These are phyloP conservation scores for Nicator chloris DNA, from an alignment of 2,113 vertebrate genomes.

Conservation along the genomic window DNA sequence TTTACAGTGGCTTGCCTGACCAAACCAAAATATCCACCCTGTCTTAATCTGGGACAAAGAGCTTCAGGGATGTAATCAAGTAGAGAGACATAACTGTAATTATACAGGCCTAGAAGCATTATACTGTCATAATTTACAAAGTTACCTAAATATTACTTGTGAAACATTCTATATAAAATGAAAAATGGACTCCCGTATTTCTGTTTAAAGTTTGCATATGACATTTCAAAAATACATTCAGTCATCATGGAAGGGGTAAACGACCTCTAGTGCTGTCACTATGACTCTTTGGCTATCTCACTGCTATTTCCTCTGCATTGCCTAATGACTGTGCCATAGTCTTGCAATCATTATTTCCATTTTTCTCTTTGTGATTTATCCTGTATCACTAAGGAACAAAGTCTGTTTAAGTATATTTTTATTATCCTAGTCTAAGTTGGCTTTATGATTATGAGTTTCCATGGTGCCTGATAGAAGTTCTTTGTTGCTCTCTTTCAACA, in stretches of 20 bases:
- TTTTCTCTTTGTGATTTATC: conserved; percentile 48
- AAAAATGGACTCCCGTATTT: background rate
- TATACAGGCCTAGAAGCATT: background rate
- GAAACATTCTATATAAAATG: background rate
- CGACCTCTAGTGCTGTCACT: background rate
- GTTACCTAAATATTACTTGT: background rate
- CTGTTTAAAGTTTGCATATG: background rate
- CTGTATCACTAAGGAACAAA: background rate
- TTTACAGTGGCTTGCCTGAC: background rate
- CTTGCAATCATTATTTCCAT: background rate
- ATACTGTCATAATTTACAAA: background rate
- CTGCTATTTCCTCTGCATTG: conserved; percentile 8
- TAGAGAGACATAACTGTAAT: background rate
- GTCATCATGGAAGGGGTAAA: background rate
- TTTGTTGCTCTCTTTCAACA: conserved; percentile 16
- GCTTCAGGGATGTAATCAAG: background rate
- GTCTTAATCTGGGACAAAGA: background rate
- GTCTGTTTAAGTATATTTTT: conserved; percentile 64
- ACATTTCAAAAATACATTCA: background rate
- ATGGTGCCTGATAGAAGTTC: conserved; percentile 30
- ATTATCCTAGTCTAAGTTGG: conserved; percentile 55
- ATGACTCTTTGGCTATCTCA: conserved; percentile 34
- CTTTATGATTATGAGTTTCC: conserved; percentile 63
- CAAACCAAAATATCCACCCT: background rate
- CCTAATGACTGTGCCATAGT: background rate